Percentiles rank a stretch among this genome's conserved stretches.
Conservation (phyloP, 2,113 vertebrate genomes). For the Trematomus loennbergii region DNA sequence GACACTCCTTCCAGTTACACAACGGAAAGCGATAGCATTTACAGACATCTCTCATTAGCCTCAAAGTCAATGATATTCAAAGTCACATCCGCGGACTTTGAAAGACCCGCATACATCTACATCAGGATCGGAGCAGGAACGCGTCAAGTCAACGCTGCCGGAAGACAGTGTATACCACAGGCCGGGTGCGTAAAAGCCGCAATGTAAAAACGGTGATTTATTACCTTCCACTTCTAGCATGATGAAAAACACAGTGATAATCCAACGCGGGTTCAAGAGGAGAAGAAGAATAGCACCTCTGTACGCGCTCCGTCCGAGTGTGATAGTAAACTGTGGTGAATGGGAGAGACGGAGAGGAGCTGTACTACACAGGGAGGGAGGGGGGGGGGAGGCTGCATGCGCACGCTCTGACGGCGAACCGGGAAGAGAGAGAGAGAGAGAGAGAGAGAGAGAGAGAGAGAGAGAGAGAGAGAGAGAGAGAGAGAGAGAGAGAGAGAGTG, state of each 20-base stretch:
- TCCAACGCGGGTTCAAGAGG: constrained; percentile 58
- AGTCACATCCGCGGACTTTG: not conserved
- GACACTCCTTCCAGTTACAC: constrained; percentile 62
- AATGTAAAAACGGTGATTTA: not conserved
- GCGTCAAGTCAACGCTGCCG: constrained; percentile 1
- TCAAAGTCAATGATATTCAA: not conserved
- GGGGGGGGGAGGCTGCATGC: constrained; percentile 71
- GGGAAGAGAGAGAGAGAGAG: constrained; percentile 15
- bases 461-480: constrained; percentile 4
- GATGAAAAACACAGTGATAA: constrained; percentile 81
- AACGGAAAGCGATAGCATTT: constrained; percentile 22
- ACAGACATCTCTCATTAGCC: not conserved
- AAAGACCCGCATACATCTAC: not conserved
- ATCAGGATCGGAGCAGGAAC: not conserved
- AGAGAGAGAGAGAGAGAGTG: not conserved
- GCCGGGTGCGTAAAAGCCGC: not conserved
- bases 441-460: not conserved
- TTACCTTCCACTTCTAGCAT: constrained; percentile 86
- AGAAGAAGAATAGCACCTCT: constrained; percentile 53
- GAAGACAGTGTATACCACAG: not conserved
- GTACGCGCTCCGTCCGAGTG: constrained; percentile 43
- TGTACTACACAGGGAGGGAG: constrained; percentile 50
- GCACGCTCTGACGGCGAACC: constrained; percentile 79
- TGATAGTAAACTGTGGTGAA: constrained; percentile 78
- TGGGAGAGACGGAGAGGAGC: constrained; percentile 64